Conservation (phyloP, 2,113 vertebrate species). For the Apteryx mantelli region DNA sequence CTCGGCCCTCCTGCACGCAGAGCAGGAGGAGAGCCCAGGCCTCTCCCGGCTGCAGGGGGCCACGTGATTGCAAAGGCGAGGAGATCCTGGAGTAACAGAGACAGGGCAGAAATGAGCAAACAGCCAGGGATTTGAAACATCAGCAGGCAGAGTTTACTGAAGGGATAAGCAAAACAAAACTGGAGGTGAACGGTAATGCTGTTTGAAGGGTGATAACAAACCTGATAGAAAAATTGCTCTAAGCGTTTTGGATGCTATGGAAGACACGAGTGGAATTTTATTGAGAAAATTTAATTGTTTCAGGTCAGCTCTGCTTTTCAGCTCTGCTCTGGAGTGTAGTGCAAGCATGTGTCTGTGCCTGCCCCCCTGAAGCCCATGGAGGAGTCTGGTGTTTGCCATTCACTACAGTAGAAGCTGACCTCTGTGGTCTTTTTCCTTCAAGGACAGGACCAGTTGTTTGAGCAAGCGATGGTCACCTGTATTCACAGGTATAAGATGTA, state of each 20-base stretch:
- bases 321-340: background rate
- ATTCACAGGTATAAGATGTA: conserved; percentile 53
- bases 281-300: background rate
- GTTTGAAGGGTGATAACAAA: background rate
- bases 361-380: background rate
- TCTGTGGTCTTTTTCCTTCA: conserved; percentile 7
- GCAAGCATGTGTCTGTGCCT: fast-evolving
- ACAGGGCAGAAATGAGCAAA: background rate
- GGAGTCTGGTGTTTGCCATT: background rate
- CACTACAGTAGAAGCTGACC: background rate
- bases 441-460: background rate
- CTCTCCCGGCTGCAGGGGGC: background rate
- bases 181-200: background rate
- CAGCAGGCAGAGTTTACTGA: background rate
- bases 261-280: background rate
- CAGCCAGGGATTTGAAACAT: background rate
- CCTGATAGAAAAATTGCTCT: background rate
- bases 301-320: background rate
- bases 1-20: background rate
- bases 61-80: background rate
- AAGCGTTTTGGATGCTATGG: background rate
- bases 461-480: conserved; percentile 60
- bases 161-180: background rate
- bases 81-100: background rate
- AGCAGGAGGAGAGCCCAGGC: background rate